Base-by-base conservation (phyloP, 2,888 invertebrate species). In the Sesia apiformis region DNA sequence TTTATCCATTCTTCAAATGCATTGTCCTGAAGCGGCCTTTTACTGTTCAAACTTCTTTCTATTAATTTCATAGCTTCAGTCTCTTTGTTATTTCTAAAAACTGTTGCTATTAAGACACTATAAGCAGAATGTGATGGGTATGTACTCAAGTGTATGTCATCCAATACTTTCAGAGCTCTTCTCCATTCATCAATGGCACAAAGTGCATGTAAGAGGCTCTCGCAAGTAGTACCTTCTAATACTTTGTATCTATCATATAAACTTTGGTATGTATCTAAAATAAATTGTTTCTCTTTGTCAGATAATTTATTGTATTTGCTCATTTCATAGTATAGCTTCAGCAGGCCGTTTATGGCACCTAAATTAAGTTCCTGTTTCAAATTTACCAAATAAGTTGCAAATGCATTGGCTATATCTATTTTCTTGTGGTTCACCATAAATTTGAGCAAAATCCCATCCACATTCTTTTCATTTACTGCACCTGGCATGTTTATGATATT, bases 151-250 rank as follows among this genome's bases (percentile, higher is more conserved):
- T 91, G 85, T 52, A 93, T 90, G 69, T 92, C 91, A 53, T 93
- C 89, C 39, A 94, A 71, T 7, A 94, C 78, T 60, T 91, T 85
- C 0, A 92, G 54, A 49, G 91, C 90, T 56, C 92, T 90, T 62
- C 88, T 86, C 94, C 94, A 95, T 60, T 92, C 81, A 55, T 88
- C 74, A 5, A 94, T 93, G 38, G 90, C 67, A 60, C 93, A 92
- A 3, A 96, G 71, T 0, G 91, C 94, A 57, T 81, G 78, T 55
- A 95, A 84, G 4, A 93, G 75, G 67, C 81, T 79, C 66, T 93
- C 93, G 64, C 91, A 90, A 23, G 93, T 93, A 3, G 67, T 69
- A 8, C 78, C 76, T 76, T 95, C 94, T 53, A 95, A 71, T 0
- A 92, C 68, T 53, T 91, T 86, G 71, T 93, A 90, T 59, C 91